Evolutionary conservation across 2,888 invertebrate genomes (phyloP).

Genomic region (Nephrotoma appendiculata): DNA sequence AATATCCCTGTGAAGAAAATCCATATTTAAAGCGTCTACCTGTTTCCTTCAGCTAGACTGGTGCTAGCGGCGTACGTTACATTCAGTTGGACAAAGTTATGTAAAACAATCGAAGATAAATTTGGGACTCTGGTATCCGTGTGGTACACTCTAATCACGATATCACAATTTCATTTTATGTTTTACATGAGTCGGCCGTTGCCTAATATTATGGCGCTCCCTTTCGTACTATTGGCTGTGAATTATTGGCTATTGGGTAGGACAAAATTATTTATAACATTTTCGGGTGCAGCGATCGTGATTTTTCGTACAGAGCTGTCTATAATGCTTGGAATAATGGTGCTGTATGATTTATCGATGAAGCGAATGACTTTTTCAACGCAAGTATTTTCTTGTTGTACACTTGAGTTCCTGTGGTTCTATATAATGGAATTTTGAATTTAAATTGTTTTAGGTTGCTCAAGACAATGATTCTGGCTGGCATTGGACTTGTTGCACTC

Average conservation of each 20-base stretch:
- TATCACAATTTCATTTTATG: conserved; percentile 95
- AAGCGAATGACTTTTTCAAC: conserved; percentile 49
- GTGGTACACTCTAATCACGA: conserved; percentile 73
- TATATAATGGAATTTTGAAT: not conserved
- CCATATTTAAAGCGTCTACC: not conserved
- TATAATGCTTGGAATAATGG: conserved; percentile 70
- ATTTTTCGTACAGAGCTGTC: conserved; percentile 84
- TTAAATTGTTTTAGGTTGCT: conserved; percentile 40
- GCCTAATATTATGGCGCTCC: conserved; percentile 89
- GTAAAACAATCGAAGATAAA: conserved; percentile 54
- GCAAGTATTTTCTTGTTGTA: conserved; percentile 34
- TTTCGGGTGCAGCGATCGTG: conserved; percentile 75
- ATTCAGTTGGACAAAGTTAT: conserved; percentile 55
- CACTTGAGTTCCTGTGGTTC: not conserved
- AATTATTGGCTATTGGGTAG: conserved; percentile 71
- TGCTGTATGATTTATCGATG: conserved; percentile 63
- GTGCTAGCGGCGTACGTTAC: conserved; percentile 65
- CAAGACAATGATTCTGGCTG: conserved; percentile 57
- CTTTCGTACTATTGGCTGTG: conserved; percentile 71
- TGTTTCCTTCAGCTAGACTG: conserved; percentile 56
- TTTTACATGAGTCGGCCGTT: conserved; percentile 90
- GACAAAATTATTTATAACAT: conserved; percentile 58
- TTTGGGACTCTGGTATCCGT: conserved; percentile 65
- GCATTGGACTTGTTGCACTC: conserved; percentile 46
- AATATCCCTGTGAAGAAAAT: not conserved